Evolutionary conservation across 2,888 invertebrate species (phyloP).

Genomic region (Choreutis nemorana): DNA sequence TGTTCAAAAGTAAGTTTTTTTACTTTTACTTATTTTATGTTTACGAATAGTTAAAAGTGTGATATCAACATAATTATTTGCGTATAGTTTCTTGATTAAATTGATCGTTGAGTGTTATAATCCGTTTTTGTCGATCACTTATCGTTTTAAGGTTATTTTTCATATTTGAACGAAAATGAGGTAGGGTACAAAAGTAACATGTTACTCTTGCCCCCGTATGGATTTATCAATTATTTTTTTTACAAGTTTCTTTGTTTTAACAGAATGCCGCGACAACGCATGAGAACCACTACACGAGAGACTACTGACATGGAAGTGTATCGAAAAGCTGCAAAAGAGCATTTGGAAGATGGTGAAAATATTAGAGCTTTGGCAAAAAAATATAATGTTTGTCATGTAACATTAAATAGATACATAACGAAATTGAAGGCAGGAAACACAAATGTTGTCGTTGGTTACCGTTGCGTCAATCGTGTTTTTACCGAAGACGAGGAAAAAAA

Average conservation of each 20-base stretch:
- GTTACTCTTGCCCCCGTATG: constrained; percentile 7
- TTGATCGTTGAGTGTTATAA: too few relatives aligned
- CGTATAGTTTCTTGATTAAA: constrained; percentile 1
- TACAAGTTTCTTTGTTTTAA: constrained; percentile 3
- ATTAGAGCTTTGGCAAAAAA: constrained; percentile 8
- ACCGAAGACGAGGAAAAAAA: constrained; percentile 7
- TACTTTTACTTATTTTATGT: constrained; percentile 8
- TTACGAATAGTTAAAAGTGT: constrained; percentile 6
- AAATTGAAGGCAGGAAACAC: constrained; percentile 12
- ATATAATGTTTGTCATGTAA: constrained; percentile 11
- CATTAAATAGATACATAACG: constrained; percentile 11
- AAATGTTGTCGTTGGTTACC: constrained; percentile 10
- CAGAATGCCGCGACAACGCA: constrained; percentile 9
- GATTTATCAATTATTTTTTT: constrained; percentile 1
- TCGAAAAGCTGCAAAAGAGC: constrained; percentile 9
- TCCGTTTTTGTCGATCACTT: constrained; percentile 7
- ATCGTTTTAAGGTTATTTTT: constrained; percentile 8
- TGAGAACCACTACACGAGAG: constrained; percentile 6
- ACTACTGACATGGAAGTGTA: constrained; percentile 9
- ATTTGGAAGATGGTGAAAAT: constrained; percentile 6
- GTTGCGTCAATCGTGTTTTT: constrained; percentile 10
- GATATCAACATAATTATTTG: constrained; percentile 6
- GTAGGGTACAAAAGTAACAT: constrained; percentile 9
- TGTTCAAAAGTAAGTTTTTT: constrained; percentile 4
- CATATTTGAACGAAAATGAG: constrained; percentile 6